Evolutionary conservation across 2,113 vertebrate species (phyloP).

Genomic region (Capreolus pygargus): DNA sequence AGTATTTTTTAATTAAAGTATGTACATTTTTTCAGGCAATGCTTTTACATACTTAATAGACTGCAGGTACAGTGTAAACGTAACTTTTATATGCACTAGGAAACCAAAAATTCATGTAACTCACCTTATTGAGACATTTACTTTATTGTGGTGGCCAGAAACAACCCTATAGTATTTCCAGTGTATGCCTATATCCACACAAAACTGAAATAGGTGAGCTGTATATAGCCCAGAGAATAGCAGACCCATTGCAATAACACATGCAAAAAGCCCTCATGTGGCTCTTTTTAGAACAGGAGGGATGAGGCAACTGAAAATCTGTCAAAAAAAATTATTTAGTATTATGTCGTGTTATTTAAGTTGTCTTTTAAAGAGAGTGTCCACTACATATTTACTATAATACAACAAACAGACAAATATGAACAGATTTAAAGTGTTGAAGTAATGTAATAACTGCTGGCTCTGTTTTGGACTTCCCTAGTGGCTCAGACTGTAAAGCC

Average conservation of each 20-base stretch:
- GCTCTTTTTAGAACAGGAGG: not conserved
- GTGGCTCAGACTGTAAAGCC: not conserved
- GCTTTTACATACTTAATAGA: not conserved
- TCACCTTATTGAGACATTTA: not conserved
- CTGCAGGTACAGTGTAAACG: not conserved
- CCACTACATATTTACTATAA: not conserved
- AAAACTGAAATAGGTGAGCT: not conserved
- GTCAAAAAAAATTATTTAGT: not conserved
- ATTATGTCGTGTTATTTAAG: not conserved
- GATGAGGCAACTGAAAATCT: not conserved
- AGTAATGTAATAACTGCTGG: not conserved
- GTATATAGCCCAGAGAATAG: not conserved
- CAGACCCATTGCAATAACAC: not conserved
- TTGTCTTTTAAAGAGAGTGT: not conserved
- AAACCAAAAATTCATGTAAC: not conserved
- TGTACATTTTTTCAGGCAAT: not conserved
- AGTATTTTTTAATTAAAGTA: not conserved
- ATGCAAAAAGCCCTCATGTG: not conserved
- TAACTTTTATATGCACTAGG: not conserved
- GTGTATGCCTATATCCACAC: not conserved
- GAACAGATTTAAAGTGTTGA: not conserved
- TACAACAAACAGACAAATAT: not conserved
- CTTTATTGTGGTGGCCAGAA: not conserved
- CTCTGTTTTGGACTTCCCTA: not conserved
- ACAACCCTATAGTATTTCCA: not conserved